Conservation (phyloP, 2,113 vertebrate species). For the Megaceryle maxima region DNA sequence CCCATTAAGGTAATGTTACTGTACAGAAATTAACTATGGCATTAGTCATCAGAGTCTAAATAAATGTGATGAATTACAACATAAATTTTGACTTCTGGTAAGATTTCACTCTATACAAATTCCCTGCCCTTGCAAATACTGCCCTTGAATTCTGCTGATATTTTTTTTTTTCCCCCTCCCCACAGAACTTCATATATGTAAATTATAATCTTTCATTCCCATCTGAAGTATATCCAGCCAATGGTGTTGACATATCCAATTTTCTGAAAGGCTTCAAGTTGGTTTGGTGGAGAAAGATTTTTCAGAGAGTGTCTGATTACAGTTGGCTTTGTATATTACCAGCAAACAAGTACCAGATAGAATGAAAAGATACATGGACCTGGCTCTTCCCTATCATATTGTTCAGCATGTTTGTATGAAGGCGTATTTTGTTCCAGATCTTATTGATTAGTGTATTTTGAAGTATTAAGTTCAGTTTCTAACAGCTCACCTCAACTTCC, state of each 20-base stretch:
- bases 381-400: neutral
- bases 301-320: neutral
- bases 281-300: neutral
- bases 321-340: neutral
- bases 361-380: neutral
- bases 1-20: neutral
- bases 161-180: neutral
- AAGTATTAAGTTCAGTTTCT: neutral
- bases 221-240: neutral
- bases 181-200: neutral
- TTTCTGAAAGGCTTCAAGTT: constrained; percentile 14
- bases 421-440: neutral
- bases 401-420: neutral
- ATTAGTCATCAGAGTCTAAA: neutral
- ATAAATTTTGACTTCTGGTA: neutral
- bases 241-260: constrained; percentile 3
- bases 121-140: neutral
- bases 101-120: neutral
- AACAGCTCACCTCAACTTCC: neutral
- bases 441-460: neutral
- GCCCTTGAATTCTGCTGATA: neutral
- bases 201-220: neutral
- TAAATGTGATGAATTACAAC: neutral
- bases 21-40: neutral
- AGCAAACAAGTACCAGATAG: neutral